phyloP scores from a whole-genome alignment of 2,797 vertebrate genomes.

The Glossophaga mutica region DNA sequence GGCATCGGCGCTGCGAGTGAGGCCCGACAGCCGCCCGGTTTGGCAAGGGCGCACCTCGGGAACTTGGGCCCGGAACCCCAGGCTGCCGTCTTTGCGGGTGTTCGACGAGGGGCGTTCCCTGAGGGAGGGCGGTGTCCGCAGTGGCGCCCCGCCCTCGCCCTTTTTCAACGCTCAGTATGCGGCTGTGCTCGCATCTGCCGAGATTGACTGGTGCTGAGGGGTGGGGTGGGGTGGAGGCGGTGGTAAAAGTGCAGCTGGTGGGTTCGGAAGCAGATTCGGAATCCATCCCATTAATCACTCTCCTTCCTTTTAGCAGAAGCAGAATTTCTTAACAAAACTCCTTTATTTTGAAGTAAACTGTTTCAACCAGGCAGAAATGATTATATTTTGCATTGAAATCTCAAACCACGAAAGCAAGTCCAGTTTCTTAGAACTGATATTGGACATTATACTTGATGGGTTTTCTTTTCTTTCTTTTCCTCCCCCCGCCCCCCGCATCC shows the following conservation, averaged over 20 bases:
- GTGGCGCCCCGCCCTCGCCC: background rate
- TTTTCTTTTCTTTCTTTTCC: background rate
- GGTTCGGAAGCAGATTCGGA: too few relatives aligned
- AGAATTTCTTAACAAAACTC: background rate
- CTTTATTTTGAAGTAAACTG: background rate
- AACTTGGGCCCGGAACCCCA: background rate
- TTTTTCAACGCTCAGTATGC: background rate
- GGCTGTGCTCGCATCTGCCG: background rate
- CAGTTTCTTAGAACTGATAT: background rate
- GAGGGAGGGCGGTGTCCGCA: background rate
- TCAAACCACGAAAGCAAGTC: background rate
- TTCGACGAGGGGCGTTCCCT: background rate
- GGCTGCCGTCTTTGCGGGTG: background rate
- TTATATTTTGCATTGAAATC: slow-evolving; percentile 6
- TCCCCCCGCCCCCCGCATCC: fast-evolving
- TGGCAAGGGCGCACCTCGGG: background rate
- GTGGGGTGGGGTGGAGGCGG: fast-evolving
- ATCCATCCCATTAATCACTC: background rate
- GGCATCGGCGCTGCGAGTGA: background rate
- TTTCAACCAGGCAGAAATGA: background rate
- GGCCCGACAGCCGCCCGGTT: background rate
- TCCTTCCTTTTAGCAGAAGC: background rate
- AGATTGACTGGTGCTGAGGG: background rate
- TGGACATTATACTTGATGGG: background rate
- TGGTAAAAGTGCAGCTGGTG: background rate